phyloP scores from a whole-genome alignment of 2,797 vertebrate genomes.

The Crotalus adamanteus region DNA sequence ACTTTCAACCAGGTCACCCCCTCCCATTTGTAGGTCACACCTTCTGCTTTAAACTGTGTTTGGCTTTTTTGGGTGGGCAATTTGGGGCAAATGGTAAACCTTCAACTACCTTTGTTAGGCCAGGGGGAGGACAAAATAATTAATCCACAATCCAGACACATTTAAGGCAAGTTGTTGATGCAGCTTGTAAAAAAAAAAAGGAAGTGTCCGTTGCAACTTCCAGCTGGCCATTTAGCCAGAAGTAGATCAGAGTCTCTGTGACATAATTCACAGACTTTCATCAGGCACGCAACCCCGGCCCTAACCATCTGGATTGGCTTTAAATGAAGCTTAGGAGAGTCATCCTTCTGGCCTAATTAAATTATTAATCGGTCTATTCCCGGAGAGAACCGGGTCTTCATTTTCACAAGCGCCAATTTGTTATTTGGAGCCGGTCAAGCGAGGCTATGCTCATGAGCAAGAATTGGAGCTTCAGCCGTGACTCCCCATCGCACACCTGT shows the following conservation, averaged over 20 bases:
- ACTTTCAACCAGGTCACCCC: neutral
- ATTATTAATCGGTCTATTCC: neutral
- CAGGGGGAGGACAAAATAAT: neutral
- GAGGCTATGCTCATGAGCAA: neutral
- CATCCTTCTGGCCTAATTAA: neutral
- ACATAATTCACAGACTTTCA: neutral
- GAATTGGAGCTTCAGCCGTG: neutral
- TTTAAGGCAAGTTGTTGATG: neutral
- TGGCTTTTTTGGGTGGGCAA: conserved; percentile 23
- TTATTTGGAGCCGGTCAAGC: neutral
- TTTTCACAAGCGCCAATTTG: neutral
- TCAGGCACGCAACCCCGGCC: neutral
- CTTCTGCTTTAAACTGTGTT: conserved; percentile 49
- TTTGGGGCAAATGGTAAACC: too few relatives aligned
- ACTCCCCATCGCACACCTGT: neutral
- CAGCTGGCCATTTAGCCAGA: neutral
- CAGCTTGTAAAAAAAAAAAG: neutral
- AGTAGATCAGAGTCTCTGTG: neutral
- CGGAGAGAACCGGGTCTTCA: neutral
- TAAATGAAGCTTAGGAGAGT: neutral
- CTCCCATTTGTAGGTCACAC: neutral
- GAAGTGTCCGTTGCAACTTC: neutral
- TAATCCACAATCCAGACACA: neutral
- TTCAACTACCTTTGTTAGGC: neutral
- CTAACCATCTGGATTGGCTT: neutral